Evolutionary conservation across 1,140 invertebrate genomes (phyloP).

Genomic region (Hyphantria cunea): DNA sequence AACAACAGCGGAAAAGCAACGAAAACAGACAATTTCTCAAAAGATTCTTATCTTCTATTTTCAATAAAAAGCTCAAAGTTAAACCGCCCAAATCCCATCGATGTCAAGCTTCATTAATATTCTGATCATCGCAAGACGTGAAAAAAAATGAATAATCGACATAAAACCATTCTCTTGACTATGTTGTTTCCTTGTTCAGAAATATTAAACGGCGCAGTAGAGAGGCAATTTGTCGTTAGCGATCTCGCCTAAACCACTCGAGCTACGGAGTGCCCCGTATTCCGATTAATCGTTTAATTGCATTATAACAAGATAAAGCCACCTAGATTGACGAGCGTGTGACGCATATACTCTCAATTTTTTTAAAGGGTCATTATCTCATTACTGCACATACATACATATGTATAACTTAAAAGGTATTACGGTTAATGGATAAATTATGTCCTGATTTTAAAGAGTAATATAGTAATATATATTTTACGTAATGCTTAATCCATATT

Average conservation of each 20-base stretch:
- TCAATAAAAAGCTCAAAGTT: not conserved
- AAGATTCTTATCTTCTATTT: not conserved
- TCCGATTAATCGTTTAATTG: conserved; percentile 31
- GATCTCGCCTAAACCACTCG: conserved; percentile 17
- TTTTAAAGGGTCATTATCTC: not conserved
- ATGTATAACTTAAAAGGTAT: not conserved
- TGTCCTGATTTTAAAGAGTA: too few species aligned
- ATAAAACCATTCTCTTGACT: conserved; percentile 27
- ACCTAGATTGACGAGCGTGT: not conserved
- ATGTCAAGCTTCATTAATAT: conserved; percentile 22
- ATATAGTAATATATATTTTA: too few species aligned
- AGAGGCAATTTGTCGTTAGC: conserved; percentile 35
- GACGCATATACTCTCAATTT: not conserved
- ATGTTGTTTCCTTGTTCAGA: conserved; percentile 33
- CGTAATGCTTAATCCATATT: too few species aligned
- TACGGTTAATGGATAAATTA: too few species aligned
- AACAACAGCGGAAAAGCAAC: too few species aligned
- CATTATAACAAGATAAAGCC: conserved; percentile 12
- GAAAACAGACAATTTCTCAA: too few species aligned
- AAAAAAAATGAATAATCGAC: conserved; percentile 27
- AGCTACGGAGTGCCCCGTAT: conserved; percentile 2
- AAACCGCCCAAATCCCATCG: not conserved
- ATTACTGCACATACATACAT: too few species aligned
- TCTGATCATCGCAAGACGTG: conserved; percentile 1
- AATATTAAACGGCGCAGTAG: conserved; percentile 29